phyloP scores from a whole-genome alignment of 2,888 invertebrate genomes.

The Suillia variegata region DNA sequence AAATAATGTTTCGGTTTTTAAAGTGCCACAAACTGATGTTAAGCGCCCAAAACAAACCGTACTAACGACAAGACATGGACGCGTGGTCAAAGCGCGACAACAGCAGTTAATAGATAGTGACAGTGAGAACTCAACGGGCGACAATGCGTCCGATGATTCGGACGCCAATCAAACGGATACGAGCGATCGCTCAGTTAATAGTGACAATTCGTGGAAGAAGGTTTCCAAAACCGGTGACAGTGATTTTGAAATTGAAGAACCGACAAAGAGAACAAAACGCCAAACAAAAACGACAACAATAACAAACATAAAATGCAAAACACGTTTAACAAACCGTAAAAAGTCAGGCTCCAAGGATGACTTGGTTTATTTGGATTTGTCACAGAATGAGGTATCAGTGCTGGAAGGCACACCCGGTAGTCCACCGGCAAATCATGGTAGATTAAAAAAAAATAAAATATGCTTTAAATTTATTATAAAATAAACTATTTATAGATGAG shows the following conservation, averaged over 20 bases:
- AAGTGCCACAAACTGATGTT: conserved; percentile 27
- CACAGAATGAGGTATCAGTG: conserved; percentile 49
- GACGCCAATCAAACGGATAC: conserved; percentile 40
- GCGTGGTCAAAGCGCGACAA: conserved; percentile 40
- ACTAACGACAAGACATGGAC: conserved; percentile 13
- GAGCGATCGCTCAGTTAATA: conserved; percentile 6
- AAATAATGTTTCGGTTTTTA: too few relatives aligned
- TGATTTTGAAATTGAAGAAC: conserved; percentile 13
- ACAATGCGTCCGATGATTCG: conserved; percentile 48
- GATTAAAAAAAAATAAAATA: too few relatives aligned
- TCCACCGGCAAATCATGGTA: conserved; percentile 43
- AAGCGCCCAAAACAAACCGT: conserved; percentile 9
- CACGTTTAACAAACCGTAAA: background rate
- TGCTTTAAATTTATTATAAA: conserved; percentile 11
- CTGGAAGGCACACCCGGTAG: conserved; percentile 33
- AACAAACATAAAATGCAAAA: conserved; percentile 9
- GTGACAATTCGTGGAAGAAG: background rate
- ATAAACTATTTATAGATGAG: conserved; percentile 33
- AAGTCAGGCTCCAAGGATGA: conserved; percentile 23
- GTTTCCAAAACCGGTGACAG: background rate
- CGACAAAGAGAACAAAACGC: background rate
- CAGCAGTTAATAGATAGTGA: conserved; percentile 40
- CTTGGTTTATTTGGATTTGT: conserved; percentile 54
- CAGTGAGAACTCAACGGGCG: conserved; percentile 32
- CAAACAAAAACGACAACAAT: background rate